Percentiles rank a stretch among this genome's conserved stretches.
Conservation (phyloP, 2,888 invertebrate genomes). For the Pyralis farinalis region DNA sequence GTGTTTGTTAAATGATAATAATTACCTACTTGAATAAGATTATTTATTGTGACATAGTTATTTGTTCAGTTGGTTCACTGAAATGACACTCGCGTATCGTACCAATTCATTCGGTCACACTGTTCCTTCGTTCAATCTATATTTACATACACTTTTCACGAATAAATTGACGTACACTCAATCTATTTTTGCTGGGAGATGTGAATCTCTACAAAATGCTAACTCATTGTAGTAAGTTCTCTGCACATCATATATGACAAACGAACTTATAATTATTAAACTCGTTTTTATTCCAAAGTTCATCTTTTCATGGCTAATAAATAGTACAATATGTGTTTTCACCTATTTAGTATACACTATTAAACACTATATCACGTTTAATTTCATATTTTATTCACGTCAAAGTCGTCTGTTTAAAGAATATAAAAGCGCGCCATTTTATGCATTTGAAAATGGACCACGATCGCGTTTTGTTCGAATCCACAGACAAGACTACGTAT, state of each 20-base stretch:
- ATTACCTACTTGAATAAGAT: too few species aligned
- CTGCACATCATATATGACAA: too few species aligned
- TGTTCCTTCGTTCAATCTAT: constrained; percentile 35
- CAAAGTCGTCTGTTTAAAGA: not conserved
- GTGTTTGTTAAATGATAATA: too few species aligned
- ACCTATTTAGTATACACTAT: too few species aligned
- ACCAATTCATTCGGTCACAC: constrained; percentile 14
- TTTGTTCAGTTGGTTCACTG: too few species aligned
- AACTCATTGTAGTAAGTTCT: constrained; percentile 4
- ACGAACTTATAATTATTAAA: too few species aligned
- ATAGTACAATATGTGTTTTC: too few species aligned
- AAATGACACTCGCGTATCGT: not conserved
- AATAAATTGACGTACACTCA: constrained; percentile 33
- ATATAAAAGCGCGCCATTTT: constrained; percentile 2
- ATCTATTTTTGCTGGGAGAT: constrained; percentile 29
- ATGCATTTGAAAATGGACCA: constrained; percentile 12
- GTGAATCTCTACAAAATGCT: constrained; percentile 20
- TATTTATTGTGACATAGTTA: too few species aligned
- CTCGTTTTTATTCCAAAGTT: too few species aligned
- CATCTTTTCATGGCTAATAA: too few species aligned
- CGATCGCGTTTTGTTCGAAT: constrained; percentile 20
- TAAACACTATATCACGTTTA: too few species aligned
- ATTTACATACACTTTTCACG: constrained; percentile 45
- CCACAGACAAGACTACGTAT: constrained; percentile 22
- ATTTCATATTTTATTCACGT: too few species aligned